Percentiles rank a stretch among this genome's conserved stretches.
Conservation (phyloP, 2,888 invertebrate species). For the Altica lythri region DNA sequence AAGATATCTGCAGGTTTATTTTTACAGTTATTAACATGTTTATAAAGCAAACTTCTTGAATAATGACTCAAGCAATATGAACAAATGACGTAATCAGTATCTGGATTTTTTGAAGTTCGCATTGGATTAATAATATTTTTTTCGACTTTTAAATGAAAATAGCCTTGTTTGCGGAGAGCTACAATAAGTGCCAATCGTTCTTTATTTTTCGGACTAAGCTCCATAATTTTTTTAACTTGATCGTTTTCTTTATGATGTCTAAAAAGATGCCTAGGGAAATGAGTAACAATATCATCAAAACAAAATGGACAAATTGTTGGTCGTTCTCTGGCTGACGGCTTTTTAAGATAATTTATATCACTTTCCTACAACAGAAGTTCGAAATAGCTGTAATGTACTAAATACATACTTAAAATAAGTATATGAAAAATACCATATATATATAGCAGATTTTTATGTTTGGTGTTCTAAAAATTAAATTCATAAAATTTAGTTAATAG, state of each 20-base stretch:
- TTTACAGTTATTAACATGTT: slow-evolving; percentile 33
- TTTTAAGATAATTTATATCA: too few species aligned
- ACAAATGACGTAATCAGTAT: slow-evolving; percentile 31
- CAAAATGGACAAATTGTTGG: slow-evolving; percentile 34
- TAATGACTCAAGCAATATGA: too few species aligned
- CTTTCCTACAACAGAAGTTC: too few species aligned
- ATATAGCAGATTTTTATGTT: too few species aligned
- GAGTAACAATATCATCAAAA: slow-evolving; percentile 30
- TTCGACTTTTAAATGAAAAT: slow-evolving; percentile 24
- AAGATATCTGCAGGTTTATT: slow-evolving; percentile 18
- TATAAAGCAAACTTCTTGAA: too few species aligned
- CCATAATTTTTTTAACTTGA: slow-evolving; percentile 23
- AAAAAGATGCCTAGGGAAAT: slow-evolving; percentile 32
- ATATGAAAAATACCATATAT: too few species aligned
- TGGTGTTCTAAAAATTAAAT: too few species aligned
- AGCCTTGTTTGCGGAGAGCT: slow-evolving; percentile 21
- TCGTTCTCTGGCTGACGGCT: slow-evolving; percentile 34
- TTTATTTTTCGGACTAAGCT: slow-evolving; percentile 28
- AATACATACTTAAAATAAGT: too few species aligned
- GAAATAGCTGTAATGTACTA: too few species aligned
- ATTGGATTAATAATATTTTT: slow-evolving; percentile 30
- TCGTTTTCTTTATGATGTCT: slow-evolving; percentile 27
- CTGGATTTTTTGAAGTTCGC: slow-evolving; percentile 25
- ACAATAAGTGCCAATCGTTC: slow-evolving; percentile 26
- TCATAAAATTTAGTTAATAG: too few species aligned